phyloP scores from a whole-genome alignment of 2,113 vertebrate genomes.

The Halichoeres trimaculatus region DNA sequence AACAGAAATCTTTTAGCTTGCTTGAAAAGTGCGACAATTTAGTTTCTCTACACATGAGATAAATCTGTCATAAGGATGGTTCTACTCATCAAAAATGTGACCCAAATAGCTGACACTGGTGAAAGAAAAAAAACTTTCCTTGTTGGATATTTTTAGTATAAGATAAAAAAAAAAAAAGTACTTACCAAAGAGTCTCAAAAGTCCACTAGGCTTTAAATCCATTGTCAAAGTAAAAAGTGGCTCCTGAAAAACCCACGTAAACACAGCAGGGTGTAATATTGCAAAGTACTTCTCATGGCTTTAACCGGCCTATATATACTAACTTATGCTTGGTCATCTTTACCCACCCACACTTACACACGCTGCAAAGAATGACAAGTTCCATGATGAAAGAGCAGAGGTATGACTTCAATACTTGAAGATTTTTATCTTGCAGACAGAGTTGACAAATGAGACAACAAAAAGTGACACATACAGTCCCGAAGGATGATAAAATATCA shows the following conservation, averaged over 20 bases:
- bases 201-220: slow-evolving; percentile 10
- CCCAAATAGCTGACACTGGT: too few relatives aligned
- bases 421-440: not conserved
- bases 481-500: not conserved
- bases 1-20: too few relatives aligned
- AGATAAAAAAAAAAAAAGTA: slow-evolving; percentile 4
- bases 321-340: not conserved
- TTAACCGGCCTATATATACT: slow-evolving; percentile 25
- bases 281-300: not conserved
- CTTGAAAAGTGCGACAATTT: too few relatives aligned
- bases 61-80: too few relatives aligned
- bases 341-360: slow-evolving; percentile 20
- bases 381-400: slow-evolving; percentile 30
- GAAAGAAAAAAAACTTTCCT: too few relatives aligned
- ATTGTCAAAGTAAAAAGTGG: slow-evolving; percentile 19
- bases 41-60: too few relatives aligned
- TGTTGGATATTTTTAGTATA: not conserved
- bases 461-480: not conserved
- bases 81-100: too few relatives aligned
- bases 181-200: slow-evolving; percentile 40
- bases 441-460: not conserved
- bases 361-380: not conserved
- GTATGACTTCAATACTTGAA: not conserved
- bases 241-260: not conserved
- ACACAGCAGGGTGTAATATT: not conserved